Conservation (phyloP, 2,797 vertebrate species). For the Trematomus bernacchii region DNA sequence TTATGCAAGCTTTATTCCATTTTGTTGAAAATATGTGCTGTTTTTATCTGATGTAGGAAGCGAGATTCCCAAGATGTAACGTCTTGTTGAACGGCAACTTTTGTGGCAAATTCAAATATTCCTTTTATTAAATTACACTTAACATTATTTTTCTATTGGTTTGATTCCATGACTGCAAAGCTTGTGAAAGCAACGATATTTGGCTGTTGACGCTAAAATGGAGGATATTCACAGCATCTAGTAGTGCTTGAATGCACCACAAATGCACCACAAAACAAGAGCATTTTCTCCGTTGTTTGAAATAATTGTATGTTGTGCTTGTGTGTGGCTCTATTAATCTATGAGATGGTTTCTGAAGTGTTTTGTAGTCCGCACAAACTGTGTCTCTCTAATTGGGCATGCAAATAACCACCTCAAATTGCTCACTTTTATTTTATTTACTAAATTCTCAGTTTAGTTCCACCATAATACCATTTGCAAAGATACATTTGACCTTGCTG, state of each 20-base stretch:
- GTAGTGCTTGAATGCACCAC: slow-evolving; percentile 5
- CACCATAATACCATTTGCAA: background rate
- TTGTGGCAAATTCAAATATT: slow-evolving; percentile 3
- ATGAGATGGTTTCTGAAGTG: background rate
- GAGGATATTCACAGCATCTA: slow-evolving; percentile 16
- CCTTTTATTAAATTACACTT: slow-evolving; percentile 19
- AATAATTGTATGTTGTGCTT: background rate
- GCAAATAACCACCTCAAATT: background rate
- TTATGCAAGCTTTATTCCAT: background rate
- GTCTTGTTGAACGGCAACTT: slow-evolving; percentile 2
- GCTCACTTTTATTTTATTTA: background rate
- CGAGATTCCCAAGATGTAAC: slow-evolving; percentile 7
- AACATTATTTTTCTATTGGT: background rate
- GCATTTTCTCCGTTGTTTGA: background rate
- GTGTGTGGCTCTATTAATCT: background rate
- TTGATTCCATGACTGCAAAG: slow-evolving; percentile 14
- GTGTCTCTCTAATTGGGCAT: background rate
- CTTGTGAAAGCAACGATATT: background rate
- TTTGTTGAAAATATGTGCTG: background rate
- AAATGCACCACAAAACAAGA: background rate
- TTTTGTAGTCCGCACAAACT: background rate
- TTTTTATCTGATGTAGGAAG: slow-evolving; percentile 2
- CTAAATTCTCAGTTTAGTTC: background rate
- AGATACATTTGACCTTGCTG: slow-evolving; percentile 1
- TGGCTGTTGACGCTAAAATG: slow-evolving; percentile 10